phyloP scores from a whole-genome alignment of 1,140 invertebrate genomes.

The Drosophila eugracilis region DNA sequence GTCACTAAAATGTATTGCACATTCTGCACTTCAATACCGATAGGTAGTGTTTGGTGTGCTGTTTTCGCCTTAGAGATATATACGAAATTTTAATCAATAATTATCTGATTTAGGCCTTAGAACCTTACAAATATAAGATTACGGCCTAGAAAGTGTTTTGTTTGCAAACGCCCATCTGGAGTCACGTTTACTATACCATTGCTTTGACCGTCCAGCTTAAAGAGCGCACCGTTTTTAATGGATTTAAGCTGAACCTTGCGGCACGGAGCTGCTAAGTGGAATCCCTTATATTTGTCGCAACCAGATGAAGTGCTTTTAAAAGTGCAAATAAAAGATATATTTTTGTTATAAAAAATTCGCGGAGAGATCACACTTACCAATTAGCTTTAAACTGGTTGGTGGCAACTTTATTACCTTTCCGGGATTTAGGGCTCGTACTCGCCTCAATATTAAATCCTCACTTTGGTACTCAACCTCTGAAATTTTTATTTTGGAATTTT shows the following conservation, averaged over 20 bases:
- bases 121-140: slow-evolving; percentile 87
- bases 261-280: slow-evolving; percentile 89
- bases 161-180: slow-evolving; percentile 86
- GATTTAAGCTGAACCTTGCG: slow-evolving; percentile 89
- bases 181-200: slow-evolving; percentile 86
- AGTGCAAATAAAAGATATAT: slow-evolving; percentile 85
- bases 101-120: neutral
- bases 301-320: slow-evolving; percentile 88
- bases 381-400: slow-evolving; percentile 85
- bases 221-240: slow-evolving; percentile 86
- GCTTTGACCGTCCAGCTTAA: slow-evolving; percentile 76
- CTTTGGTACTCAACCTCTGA: slow-evolving; percentile 80
- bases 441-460: slow-evolving; percentile 80
- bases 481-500: too few species aligned
- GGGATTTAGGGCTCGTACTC: slow-evolving; percentile 81
- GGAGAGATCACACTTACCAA: slow-evolving; percentile 67
- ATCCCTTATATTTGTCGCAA: slow-evolving; percentile 85
- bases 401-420: slow-evolving; percentile 87
- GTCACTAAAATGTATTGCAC: slow-evolving; percentile 81
- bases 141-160: slow-evolving; percentile 87
- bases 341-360: neutral
- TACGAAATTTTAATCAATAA: slow-evolving; percentile 36
- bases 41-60: slow-evolving; percentile 76
- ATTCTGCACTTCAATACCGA: slow-evolving; percentile 84
- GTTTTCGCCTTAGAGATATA: slow-evolving; percentile 61